Conservation (phyloP, 2,113 vertebrate genomes). For the Osmerus mordax region DNA sequence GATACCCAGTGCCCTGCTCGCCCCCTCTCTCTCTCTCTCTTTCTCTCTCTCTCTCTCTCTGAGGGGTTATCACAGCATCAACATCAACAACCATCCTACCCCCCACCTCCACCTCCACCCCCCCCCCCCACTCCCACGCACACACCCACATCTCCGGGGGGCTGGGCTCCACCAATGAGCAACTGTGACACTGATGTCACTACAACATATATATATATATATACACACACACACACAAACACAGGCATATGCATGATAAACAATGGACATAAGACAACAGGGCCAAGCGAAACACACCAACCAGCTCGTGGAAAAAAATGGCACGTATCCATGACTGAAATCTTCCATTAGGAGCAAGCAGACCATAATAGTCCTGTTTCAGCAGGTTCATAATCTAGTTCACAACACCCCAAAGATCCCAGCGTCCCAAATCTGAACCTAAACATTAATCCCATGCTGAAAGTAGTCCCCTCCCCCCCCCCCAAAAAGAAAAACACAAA, state of each 20-base stretch:
- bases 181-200: not conserved
- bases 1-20: constrained; percentile 19
- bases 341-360: too few relatives aligned
- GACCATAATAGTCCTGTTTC: too few relatives aligned
- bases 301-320: too few relatives aligned
- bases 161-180: not conserved
- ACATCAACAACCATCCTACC: not conserved
- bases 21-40: constrained; percentile 12
- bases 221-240: not conserved
- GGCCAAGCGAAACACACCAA: too few relatives aligned
- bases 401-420: too few relatives aligned
- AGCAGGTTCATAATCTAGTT: too few relatives aligned
- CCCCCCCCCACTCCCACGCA: not conserved
- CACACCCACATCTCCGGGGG: not conserved
- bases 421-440: too few relatives aligned
- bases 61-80: constrained; percentile 22
- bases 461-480: too few relatives aligned
- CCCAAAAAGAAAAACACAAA: too few relatives aligned
- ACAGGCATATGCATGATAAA: not conserved
- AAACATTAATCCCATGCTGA: too few relatives aligned
- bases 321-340: too few relatives aligned
- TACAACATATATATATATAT: not conserved
- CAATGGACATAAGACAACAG: too few relatives aligned
- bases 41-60: not conserved
- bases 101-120: constrained; percentile 3